phyloP scores from a whole-genome alignment of 2,888 invertebrate species.

The Andrena hattorfiana region DNA sequence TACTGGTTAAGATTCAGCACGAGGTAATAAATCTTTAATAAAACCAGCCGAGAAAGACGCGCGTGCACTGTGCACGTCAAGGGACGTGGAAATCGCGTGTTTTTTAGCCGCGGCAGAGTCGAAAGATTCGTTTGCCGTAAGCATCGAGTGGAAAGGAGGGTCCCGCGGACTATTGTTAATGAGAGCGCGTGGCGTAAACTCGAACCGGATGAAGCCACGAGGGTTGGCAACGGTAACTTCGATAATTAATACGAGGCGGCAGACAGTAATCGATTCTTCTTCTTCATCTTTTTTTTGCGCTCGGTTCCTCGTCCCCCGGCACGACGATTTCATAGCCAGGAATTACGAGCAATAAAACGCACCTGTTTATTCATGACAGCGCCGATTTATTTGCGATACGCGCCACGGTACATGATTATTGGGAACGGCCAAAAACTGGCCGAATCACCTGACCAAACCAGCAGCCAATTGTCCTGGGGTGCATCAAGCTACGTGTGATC shows the following conservation, averaged over 20 bases:
- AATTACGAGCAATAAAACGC: conserved; percentile 75
- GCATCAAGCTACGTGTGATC: conserved; percentile 7
- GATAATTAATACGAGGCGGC: conserved; percentile 74
- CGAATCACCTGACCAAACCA: conserved; percentile 33
- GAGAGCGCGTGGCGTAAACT: conserved; percentile 76
- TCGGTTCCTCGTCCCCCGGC: neutral
- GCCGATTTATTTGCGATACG: conserved; percentile 61
- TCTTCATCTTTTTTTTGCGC: neutral
- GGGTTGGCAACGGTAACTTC: conserved; percentile 62
- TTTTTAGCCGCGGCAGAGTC: conserved; percentile 36
- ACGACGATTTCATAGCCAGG: conserved; percentile 58
- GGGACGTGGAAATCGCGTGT: conserved; percentile 55
- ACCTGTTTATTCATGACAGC: conserved; percentile 59
- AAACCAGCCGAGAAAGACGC: neutral
- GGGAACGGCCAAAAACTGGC: conserved; percentile 45
- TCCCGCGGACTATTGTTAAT: conserved; percentile 73
- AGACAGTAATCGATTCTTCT: conserved; percentile 50
- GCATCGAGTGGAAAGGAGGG: conserved; percentile 58
- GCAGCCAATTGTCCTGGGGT: conserved; percentile 14
- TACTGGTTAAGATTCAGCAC: neutral
- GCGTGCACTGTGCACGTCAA: conserved; percentile 3
- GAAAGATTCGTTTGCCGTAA: conserved; percentile 31
- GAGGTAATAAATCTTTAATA: conserved; percentile 11
- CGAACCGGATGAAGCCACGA: conserved; percentile 66
- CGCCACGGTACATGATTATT: conserved; percentile 55